These are phyloP conservation scores for Liopterus haemorrhoidalis DNA, from an alignment of 2,888 invertebrate species.

Conservation along the genomic window DNA sequence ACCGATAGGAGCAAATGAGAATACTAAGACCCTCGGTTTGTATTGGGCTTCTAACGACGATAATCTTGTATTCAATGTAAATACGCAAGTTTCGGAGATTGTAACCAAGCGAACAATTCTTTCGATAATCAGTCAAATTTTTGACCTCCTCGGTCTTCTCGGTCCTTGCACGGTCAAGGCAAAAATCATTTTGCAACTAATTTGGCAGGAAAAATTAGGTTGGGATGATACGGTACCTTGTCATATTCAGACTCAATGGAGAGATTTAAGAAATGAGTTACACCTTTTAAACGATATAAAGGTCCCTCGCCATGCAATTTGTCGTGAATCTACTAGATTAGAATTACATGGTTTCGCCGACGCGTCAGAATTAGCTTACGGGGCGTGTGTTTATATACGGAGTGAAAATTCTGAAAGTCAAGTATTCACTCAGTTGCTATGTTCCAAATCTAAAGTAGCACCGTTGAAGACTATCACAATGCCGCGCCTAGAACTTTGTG, in stretches of 20 bases:
- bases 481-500: slow-evolving; percentile 33
- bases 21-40: slow-evolving; percentile 26
- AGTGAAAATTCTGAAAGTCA: too few relatives aligned
- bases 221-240: not conserved
- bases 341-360: slow-evolving; percentile 5
- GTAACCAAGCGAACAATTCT: slow-evolving; percentile 23
- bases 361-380: slow-evolving; percentile 4
- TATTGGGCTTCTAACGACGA: slow-evolving; percentile 19
- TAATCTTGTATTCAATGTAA: too few relatives aligned
- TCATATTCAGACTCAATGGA: not conserved
- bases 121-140: slow-evolving; percentile 23
- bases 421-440: too few relatives aligned
- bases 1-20: slow-evolving; percentile 19
- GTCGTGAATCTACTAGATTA: not conserved
- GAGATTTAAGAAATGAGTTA: not conserved
- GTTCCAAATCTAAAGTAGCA: too few relatives aligned
- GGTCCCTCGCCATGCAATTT: not conserved
- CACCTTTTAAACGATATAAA: not conserved
- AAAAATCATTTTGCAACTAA: slow-evolving; percentile 25
- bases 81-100: slow-evolving; percentile 10
- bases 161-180: slow-evolving; percentile 25
- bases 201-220: not conserved
- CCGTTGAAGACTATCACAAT: too few relatives aligned
- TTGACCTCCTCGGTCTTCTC: slow-evolving; percentile 28
- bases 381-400: too few relatives aligned